Evolutionary conservation across 2,888 invertebrate genomes (phyloP).

Genomic region (Eudasyphora cyanicolor): DNA sequence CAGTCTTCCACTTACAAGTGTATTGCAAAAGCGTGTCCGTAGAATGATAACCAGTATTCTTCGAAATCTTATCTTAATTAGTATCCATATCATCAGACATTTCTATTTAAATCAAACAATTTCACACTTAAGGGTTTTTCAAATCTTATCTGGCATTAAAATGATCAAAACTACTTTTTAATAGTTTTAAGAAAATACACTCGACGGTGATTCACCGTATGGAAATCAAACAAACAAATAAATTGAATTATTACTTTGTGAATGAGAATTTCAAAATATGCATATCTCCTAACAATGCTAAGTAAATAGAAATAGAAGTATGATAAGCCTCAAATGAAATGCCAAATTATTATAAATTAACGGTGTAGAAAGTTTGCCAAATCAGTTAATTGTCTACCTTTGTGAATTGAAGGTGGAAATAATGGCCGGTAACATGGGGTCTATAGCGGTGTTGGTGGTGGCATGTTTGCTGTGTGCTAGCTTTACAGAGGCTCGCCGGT

Average conservation of each 20-base stretch:
- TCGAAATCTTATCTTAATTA: too few species aligned
- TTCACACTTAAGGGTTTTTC: background rate
- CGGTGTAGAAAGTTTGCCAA: too few species aligned
- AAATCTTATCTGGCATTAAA: background rate
- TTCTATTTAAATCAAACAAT: background rate
- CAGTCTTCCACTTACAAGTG: too few species aligned
- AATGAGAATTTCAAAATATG: background rate
- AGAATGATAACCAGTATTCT: too few species aligned
- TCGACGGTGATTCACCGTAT: background rate
- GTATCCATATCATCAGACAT: too few species aligned
- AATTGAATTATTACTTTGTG: background rate
- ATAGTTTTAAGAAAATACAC: background rate
- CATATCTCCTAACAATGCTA: background rate
- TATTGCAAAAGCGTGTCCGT: too few species aligned
- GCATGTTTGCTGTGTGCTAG: background rate
- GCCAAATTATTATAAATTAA: background rate
- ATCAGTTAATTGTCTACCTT: conserved; percentile 8
- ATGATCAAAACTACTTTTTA: background rate
- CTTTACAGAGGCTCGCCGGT: background rate
- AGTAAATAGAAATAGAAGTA: background rate
- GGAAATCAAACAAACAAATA: background rate
- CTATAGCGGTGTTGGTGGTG: background rate
- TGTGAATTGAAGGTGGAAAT: background rate
- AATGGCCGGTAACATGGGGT: background rate
- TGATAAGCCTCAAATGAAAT: background rate